These are phyloP conservation scores for Macrosiphum euphorbiae DNA, from an alignment of 2,888 invertebrate genomes.

Conservation along the genomic window DNA sequence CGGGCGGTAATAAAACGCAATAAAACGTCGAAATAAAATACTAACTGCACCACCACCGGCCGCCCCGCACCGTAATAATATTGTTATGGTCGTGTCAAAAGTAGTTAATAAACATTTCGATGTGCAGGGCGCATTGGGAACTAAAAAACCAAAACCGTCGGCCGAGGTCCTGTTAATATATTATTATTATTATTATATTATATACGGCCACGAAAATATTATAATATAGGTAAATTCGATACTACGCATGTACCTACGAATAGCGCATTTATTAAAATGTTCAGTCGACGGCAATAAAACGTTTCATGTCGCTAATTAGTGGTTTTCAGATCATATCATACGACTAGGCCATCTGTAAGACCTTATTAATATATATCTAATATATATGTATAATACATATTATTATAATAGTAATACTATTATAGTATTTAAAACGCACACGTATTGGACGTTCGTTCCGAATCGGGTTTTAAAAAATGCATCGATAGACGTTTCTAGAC, in stretches of 20 bases:
- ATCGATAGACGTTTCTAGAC: background rate
- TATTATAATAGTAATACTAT: background rate
- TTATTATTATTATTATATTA: background rate
- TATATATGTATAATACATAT: background rate
- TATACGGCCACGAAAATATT: background rate
- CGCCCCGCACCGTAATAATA: background rate
- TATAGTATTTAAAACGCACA: background rate
- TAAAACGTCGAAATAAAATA: slow-evolving; percentile 43
- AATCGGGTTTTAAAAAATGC: background rate
- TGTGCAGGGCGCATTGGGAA: background rate
- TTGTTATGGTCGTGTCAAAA: background rate
- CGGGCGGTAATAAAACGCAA: background rate
- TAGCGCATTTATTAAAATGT: too few relatives aligned
- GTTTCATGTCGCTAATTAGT: background rate
- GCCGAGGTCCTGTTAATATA: background rate
- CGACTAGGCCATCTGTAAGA: background rate
- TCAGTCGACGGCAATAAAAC: background rate
- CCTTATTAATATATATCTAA: background rate
- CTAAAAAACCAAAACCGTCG: slow-evolving; percentile 4
- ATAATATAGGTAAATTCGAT: background rate
- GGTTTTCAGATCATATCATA: background rate
- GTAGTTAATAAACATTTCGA: slow-evolving; percentile 2
- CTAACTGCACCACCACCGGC: background rate
- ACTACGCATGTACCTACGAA: too few relatives aligned
- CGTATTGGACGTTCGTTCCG: background rate